Base-by-base conservation (phyloP, 2,888 invertebrate species). In the Lydus trimaculatus region DNA sequence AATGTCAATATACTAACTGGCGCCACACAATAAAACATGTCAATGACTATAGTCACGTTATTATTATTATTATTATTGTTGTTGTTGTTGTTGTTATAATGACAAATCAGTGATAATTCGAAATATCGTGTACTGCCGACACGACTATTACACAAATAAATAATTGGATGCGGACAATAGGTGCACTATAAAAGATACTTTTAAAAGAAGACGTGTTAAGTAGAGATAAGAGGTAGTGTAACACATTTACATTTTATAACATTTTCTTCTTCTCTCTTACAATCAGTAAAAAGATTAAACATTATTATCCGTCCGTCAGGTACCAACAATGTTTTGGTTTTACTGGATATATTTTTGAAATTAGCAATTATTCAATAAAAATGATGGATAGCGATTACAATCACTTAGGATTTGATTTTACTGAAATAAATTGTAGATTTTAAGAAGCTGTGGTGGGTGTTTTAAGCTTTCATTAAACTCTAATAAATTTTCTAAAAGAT, bases 1-100 rank as follows among this genome's bases (percentile, higher is more conserved):
- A 52, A 52, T 52, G 48, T 52, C 48, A 52, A 52, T 52, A 52
- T 20, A 52, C 48, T 52, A 52, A 52, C 48, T 52, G 48, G 48
- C 48, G 48, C 48, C 48, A 52, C 23, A 52, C 20, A 20, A 52
- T 20, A 43, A 52, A 52, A 52, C 48, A 52, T 52, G 48, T 52
- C 48, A 52, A 52, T 52, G 23, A 23, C 23, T 52, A 52, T 52
- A 52, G 48, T 52, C 48, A 52, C 48, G 48, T 52, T 52, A 11
- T 52, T 52, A 52, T 52, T 33, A 4, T 28, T 28, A 4, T 28
- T 28, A 4, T 28, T 43, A 17, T 43, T 43, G 48, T 48, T 48
- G 9, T 9, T 17, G 17, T 43, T 17, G 11, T 15, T 36, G 6
- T 36, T 43, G 17, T 43, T 43, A 43, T 43, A 52, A 20, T 52